phyloP scores from a whole-genome alignment of 2,113 vertebrate genomes.

The Penelope pileata region DNA sequence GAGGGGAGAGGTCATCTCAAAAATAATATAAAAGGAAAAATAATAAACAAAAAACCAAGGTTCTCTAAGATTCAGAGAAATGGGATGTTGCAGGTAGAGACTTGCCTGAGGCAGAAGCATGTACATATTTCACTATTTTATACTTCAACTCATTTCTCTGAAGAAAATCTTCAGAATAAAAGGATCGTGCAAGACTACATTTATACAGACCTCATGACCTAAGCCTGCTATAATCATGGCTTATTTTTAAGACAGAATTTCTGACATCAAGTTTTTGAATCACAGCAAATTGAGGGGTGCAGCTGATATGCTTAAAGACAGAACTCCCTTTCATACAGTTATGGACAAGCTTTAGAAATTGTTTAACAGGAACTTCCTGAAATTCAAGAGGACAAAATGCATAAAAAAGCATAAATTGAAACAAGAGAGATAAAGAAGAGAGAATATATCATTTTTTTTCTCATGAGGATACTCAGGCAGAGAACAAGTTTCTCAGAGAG shows the following conservation, averaged over 20 bases:
- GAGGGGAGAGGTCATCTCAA: not conserved
- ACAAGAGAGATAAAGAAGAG: rapidly evolving
- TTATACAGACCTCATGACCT: not conserved
- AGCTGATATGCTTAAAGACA: not conserved
- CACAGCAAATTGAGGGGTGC: not conserved
- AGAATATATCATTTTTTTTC: not conserved
- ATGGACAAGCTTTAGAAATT: not conserved
- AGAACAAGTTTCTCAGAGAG: not conserved
- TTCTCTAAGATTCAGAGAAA: not conserved
- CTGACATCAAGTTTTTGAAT: not conserved
- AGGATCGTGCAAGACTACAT: not conserved
- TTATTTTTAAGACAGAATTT: not conserved
- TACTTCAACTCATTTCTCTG: not conserved
- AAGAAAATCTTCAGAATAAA: not conserved
- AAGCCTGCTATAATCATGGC: not conserved
- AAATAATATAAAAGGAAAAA: not conserved
- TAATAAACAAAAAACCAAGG: not conserved
- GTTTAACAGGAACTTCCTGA: not conserved
- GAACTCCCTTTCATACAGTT: not conserved
- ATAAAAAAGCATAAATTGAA: not conserved
- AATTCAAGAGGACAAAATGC: not conserved
- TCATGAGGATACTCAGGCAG: not conserved
- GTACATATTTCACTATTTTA: not conserved
- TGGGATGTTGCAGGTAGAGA: not conserved
- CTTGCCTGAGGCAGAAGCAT: not conserved